Conservation (phyloP, 2,888 invertebrate genomes). For the Diachrysia chrysitis region DNA sequence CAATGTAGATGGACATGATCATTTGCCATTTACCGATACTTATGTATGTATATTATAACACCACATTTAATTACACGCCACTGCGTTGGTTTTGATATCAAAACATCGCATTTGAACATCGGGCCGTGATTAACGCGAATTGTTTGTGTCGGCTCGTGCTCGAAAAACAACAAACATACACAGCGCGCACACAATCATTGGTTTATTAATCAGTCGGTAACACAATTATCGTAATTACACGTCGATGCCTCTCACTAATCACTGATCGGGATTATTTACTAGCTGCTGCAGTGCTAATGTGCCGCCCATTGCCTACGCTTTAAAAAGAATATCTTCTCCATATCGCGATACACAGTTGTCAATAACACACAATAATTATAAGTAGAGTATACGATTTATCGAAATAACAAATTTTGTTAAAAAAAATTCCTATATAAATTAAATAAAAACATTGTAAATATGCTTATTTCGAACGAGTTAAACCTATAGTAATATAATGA, state of each 20-base stretch:
- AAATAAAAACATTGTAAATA: neutral
- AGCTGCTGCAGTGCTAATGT: conserved; percentile 15
- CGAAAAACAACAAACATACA: conserved; percentile 57
- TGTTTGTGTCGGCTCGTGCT: conserved; percentile 47
- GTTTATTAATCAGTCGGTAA: conserved; percentile 57
- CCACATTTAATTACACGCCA: conserved; percentile 29
- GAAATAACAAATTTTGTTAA: no score
- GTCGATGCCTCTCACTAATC: conserved; percentile 40
- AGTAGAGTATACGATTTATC: neutral
- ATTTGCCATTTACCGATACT: neutral
- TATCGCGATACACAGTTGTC: neutral
- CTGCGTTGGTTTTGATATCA: conserved; percentile 42
- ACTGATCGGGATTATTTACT: conserved; percentile 29
- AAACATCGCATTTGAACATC: conserved; percentile 36
- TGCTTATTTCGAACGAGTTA: no score
- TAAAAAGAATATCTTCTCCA: neutral
- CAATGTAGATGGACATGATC: neutral
- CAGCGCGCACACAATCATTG: conserved; percentile 40
- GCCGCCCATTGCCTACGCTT: neutral
- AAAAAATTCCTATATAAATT: no score
- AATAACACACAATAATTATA: neutral
- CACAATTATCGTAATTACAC: conserved; percentile 51
- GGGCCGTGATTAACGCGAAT: conserved; percentile 48
- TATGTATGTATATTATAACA: conserved; percentile 36
- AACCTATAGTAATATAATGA: no score